Conservation (phyloP, 1,140 invertebrate genomes). For the Drosophila guanche region DNA sequence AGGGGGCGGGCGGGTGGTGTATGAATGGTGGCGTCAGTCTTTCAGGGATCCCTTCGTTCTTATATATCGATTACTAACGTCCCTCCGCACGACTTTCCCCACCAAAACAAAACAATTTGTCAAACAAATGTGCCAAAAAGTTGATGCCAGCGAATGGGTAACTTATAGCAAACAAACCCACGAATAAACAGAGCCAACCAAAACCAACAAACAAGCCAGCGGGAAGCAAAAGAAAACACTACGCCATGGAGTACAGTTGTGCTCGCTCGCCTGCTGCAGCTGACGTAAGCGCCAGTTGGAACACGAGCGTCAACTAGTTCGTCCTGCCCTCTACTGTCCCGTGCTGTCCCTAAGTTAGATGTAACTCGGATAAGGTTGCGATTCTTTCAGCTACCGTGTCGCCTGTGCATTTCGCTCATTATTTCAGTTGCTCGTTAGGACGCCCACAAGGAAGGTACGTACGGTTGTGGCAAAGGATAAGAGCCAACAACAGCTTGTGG, state of each 20-base stretch:
- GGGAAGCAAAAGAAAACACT: constrained; percentile 15
- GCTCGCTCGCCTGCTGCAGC: constrained; percentile 14
- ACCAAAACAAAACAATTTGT: constrained; percentile 78
- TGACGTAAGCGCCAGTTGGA: constrained; percentile 30
- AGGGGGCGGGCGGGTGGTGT: constrained; percentile 41
- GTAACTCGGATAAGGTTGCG: too few species aligned
- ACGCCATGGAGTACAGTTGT: constrained; percentile 51
- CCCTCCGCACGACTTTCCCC: constrained; percentile 21
- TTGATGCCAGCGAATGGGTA: constrained; percentile 73
- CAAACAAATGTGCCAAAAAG: constrained; percentile 79
- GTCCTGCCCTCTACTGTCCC: too few species aligned
- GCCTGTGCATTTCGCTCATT: too few species aligned
- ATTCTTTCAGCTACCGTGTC: too few species aligned
- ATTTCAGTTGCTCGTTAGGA: too few species aligned
- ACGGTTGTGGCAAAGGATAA: constrained; percentile 4
- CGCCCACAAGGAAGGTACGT: neutral
- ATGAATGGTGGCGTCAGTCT: constrained; percentile 10
- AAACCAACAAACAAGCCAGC: constrained; percentile 7
- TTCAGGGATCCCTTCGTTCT: constrained; percentile 12
- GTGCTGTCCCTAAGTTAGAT: too few species aligned
- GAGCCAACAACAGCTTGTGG: too few species aligned
- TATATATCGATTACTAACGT: constrained; percentile 74
- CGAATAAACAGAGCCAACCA: constrained; percentile 22
- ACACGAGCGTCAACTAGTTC: too few species aligned
- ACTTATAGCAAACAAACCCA: constrained; percentile 53